Evolutionary conservation across 1,140 invertebrate species (phyloP).

Genomic region (Chironomus striatipennis): DNA sequence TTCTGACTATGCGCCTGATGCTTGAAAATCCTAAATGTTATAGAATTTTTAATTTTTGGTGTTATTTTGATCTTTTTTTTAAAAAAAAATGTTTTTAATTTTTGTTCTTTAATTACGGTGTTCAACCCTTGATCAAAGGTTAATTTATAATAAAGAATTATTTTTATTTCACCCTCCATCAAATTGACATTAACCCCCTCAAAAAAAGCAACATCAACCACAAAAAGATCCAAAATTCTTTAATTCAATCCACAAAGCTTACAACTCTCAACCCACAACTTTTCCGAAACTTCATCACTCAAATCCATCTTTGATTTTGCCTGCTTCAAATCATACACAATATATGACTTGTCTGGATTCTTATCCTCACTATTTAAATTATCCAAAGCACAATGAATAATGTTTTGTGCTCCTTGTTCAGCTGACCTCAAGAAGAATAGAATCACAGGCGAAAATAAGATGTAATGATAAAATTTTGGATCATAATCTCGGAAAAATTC

Average conservation of each 20-base stretch:
- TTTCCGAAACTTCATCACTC: constrained; percentile 48
- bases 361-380: constrained; percentile 25
- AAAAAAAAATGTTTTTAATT: no score
- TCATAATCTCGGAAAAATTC: constrained; percentile 59
- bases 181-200: no score
- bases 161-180: no score
- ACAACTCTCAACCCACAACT: constrained; percentile 63
- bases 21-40: no score
- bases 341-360: constrained; percentile 50
- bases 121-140: no score
- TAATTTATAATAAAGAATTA: no score
- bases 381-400: constrained; percentile 64
- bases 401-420: constrained; percentile 67
- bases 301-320: constrained; percentile 55
- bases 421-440: constrained; percentile 61
- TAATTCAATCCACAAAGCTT: constrained; percentile 38
- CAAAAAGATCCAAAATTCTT: neutral
- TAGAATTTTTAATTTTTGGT: no score
- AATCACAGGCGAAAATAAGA: constrained; percentile 58
- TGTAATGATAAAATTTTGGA: constrained; percentile 60
- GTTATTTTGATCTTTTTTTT: no score
- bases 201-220: no score
- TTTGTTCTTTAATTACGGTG: no score
- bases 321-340: constrained; percentile 64
- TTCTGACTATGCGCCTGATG: no score